A percentile compares a stretch with the other conserved stretches of the same genome.
Evolutionary conservation across 1,140 invertebrate genomes (phyloP).

Genomic region (Pomacea maculata): DNA sequence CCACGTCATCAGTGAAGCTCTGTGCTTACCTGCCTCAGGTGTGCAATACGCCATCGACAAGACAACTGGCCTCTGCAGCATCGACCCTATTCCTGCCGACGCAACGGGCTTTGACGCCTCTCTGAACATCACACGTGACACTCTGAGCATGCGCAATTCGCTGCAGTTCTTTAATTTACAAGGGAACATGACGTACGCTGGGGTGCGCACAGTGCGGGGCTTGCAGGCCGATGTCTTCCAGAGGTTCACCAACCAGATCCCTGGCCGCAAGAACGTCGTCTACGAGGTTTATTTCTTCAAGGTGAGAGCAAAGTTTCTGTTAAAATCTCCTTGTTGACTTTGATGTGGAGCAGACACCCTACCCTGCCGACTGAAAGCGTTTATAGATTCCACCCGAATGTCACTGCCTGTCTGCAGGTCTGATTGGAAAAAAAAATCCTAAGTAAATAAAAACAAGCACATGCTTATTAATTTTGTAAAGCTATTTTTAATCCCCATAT

Average conservation of each 20-base stretch:
- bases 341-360: no score
- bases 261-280: not conserved
- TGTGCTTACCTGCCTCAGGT: not conserved
- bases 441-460: no score
- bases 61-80: not conserved
- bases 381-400: no score
- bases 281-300: conserved; percentile 15
- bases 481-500: no score
- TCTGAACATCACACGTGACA: conserved; percentile 9
- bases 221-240: conserved; percentile 12
- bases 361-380: no score
- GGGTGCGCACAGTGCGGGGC: not conserved
- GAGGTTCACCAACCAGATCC: not conserved
- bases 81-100: conserved; percentile 6
- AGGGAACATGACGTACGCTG: not conserved
- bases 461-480: no score
- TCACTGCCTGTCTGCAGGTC: no score
- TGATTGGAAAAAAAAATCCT: no score
- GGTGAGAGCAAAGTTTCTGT: not conserved
- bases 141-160: conserved; percentile 10
- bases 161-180: conserved; percentile 13
- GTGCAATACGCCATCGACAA: conserved; percentile 13
- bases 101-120: conserved; percentile 8
- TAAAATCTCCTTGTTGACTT: no score
- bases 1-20: not conserved